Evolutionary conservation across 1,140 invertebrate genomes (phyloP).

Genomic region (Chymomyza costata): DNA sequence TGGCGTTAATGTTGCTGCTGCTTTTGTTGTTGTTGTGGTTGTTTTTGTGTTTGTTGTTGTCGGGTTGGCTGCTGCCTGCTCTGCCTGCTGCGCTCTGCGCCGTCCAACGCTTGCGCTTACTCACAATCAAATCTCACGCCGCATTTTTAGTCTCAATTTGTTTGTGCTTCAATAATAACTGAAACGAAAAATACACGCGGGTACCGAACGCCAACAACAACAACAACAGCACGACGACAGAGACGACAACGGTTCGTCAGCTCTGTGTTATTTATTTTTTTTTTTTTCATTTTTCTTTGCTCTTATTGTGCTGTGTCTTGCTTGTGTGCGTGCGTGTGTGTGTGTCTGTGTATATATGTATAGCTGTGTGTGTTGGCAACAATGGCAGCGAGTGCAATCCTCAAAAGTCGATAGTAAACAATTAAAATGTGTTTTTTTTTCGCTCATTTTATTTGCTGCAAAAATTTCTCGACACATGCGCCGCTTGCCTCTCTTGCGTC

Average conservation of each 20-base stretch:
- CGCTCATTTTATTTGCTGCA: too few relatives aligned
- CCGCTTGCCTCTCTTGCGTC: too few relatives aligned
- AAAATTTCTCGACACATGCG: too few relatives aligned
- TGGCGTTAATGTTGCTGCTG: constrained; percentile 3
- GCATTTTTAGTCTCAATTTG: constrained; percentile 74
- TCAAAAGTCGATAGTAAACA: too few relatives aligned
- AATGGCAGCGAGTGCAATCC: too few relatives aligned
- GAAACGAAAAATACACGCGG: constrained; percentile 68
- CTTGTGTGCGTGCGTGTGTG: not conserved
- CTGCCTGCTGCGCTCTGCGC: constrained; percentile 30
- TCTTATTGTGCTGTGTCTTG: not conserved
- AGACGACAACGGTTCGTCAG: not conserved
- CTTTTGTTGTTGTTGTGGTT: constrained; percentile 18
- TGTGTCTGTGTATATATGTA: too few relatives aligned
- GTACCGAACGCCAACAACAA: not conserved
- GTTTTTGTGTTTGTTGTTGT: constrained; percentile 4
- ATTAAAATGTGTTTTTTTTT: too few relatives aligned
- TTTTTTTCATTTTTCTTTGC: not conserved
- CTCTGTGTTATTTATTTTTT: not conserved
- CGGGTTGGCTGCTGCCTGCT: constrained; percentile 16
- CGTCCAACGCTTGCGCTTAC: constrained; percentile 54
- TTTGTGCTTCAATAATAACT: constrained; percentile 71
- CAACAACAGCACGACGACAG: not conserved
- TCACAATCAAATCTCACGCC: constrained; percentile 75
- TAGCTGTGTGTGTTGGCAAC: too few relatives aligned